Evolutionary conservation across 1,140 invertebrate species (phyloP).

Genomic region (Luehdorfia chinensis): DNA sequence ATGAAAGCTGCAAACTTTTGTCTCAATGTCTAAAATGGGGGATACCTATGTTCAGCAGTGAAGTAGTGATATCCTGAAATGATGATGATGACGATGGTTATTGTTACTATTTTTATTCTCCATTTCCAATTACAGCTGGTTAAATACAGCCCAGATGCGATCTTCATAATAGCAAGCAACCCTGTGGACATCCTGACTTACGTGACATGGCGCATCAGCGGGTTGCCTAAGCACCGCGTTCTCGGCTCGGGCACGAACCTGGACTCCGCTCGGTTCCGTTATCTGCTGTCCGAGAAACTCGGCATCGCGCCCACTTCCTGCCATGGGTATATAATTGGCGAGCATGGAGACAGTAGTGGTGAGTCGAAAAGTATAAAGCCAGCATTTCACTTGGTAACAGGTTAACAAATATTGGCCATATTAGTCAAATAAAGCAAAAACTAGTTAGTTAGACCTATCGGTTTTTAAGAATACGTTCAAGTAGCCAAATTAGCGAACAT

Average conservation of each 20-base stretch:
- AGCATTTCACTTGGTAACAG: too few relatives aligned
- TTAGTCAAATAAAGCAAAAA: too few relatives aligned
- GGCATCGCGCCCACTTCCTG: constrained; percentile 88
- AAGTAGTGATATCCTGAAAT: too few relatives aligned
- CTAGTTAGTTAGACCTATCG: not conserved
- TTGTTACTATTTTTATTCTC: too few relatives aligned
- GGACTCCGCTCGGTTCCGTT: constrained; percentile 93
- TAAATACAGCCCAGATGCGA: constrained; percentile 90
- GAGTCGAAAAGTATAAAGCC: too few relatives aligned
- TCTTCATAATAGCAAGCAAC: constrained; percentile 93
- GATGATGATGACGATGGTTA: too few relatives aligned
- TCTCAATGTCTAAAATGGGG: too few relatives aligned
- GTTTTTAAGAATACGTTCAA: too few relatives aligned
- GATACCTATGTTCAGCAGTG: too few relatives aligned
- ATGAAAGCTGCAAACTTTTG: too few relatives aligned
- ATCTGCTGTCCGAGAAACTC: constrained; percentile 89
- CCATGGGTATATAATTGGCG: constrained; percentile 92
- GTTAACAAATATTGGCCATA: too few relatives aligned
- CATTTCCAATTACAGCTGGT: constrained; percentile 80
- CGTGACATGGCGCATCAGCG: constrained; percentile 95
- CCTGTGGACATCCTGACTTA: constrained; percentile 95
- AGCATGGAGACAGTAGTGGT: constrained; percentile 83
- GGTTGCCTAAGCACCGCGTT: constrained; percentile 89
- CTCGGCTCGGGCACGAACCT: constrained; percentile 95
- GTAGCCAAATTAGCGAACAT: too few relatives aligned